Evolutionary conservation across 53 echinoderm and acorn worm genomes (phyloP).

Genomic region (Paelopatides confundens): DNA sequence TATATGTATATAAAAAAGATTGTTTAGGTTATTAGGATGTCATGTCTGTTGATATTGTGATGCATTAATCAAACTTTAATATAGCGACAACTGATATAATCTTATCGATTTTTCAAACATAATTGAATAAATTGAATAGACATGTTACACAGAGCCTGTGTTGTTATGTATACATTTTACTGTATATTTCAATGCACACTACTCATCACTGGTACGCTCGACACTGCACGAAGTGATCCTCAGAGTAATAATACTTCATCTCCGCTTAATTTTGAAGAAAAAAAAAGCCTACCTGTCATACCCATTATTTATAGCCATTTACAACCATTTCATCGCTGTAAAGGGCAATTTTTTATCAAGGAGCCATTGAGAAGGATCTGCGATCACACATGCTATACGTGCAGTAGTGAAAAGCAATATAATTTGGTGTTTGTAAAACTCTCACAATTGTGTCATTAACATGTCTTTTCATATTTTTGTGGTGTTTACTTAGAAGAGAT

Average conservation of each 20-base stretch:
- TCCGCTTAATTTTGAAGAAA: constrained; percentile 29
- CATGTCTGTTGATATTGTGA: no score
- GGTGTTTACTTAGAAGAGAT: neutral
- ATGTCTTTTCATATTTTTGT: constrained; percentile 27
- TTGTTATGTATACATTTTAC: no score
- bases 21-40: no score
- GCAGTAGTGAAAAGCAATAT: neutral
- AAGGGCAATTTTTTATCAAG: constrained; percentile 4
- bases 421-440: neutral
- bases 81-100: no score
- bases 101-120: no score
- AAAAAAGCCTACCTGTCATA: constrained; percentile 26
- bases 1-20: no score
- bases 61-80: no score
- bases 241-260: constrained; percentile 7
- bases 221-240: constrained; percentile 11
- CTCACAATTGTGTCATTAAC: constrained; percentile 27
- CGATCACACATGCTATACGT: neutral
- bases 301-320: constrained; percentile 39
- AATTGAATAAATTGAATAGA: no score
- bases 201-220: neutral
- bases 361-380: neutral
- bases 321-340: constrained; percentile 27
- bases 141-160: no score
- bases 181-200: no score